Percentiles rank a stretch among this genome's conserved stretches.
These are phyloP conservation scores for Avahi laniger DNA, from an alignment of 2,797 vertebrate species.

Conservation along the genomic window DNA sequence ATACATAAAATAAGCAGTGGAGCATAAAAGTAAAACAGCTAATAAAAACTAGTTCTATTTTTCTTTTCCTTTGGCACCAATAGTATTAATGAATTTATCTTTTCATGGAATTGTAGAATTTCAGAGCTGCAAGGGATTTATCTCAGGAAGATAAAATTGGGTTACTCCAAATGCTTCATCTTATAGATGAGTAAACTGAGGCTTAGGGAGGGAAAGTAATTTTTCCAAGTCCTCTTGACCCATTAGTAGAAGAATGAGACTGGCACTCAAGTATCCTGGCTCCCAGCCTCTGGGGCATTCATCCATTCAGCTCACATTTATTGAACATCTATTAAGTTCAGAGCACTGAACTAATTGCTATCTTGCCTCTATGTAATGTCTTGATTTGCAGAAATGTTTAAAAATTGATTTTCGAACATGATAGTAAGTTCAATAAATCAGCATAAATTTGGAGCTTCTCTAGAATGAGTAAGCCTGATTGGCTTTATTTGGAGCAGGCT, in stretches of 20 bases:
- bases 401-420: constrained; percentile 27
- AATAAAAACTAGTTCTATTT: neutral
- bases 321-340: neutral
- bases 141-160: neutral
- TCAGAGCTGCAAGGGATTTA: neutral
- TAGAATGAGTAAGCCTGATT: neutral
- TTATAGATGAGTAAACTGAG: constrained; percentile 8
- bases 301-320: constrained; percentile 3
- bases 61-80: neutral
- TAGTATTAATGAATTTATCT: neutral
- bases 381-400: constrained; percentile 37
- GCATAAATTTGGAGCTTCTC: constrained; percentile 15
- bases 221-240: neutral
- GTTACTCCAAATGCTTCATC: neutral
- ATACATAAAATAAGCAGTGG: neutral
- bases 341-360: neutral
- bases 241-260: neutral
- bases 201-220: neutral
- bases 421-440: constrained; percentile 12
- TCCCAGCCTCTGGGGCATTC: neutral
- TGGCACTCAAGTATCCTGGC: neutral
- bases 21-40: neutral
- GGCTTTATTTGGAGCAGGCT: neutral
- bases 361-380: neutral
- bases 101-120: constrained; percentile 18